Base-by-base conservation (phyloP, 2,888 invertebrate genomes). In the Eupithecia subumbrata region DNA sequence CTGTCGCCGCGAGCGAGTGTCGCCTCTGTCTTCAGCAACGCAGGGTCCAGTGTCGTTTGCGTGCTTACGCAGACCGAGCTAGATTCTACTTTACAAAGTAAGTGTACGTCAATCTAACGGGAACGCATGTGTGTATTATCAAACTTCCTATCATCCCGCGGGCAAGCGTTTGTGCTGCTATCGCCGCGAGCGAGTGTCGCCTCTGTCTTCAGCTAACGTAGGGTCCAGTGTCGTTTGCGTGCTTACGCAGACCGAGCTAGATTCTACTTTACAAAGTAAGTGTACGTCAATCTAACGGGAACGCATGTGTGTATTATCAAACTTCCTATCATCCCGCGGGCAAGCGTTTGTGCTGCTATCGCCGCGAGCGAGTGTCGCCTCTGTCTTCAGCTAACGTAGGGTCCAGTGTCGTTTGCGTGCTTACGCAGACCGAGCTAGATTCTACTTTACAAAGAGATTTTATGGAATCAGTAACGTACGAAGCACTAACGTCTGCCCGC, bases 51-150 rank as follows among this genome's bases (percentile, higher is more conserved):
- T 77, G 95, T 96, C 0, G 95, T 96, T 12, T 96, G 97, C 69
- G 96, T 96, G 72, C 91, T 95, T 0, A 94, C 95, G 0, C 93
- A 95, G 69, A 95, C 94, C 22, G 96, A 97, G 79, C 90, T 97
- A 40, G 96, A 97, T 69, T 87, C 92, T 56, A 91, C 95, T 11
- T 84, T 96, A 37, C 37, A 37, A 37, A 37, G 37, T 37, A 7
- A 37, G 37, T 37, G 37, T 37, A 37, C 37, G 2, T 37, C 37
- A 37, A 37, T 37, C 37, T 37, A 0, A 37, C 5, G 5, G 37
- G 37, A 97, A 92, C 98, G 98, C 67, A 96, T 98, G 80, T 97
- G 97, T 37, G 96, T 97, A 0, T 87, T 98, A 68, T 97, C 97
- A 2, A 96, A 96, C 77, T 97, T 97, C 78, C 96, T 98, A 71